Percentiles rank a stretch among this genome's conserved stretches.
These are phyloP conservation scores for Mormyrops boulengeri DNA, from an alignment of 2,797 vertebrate species.

Conservation along the genomic window DNA sequence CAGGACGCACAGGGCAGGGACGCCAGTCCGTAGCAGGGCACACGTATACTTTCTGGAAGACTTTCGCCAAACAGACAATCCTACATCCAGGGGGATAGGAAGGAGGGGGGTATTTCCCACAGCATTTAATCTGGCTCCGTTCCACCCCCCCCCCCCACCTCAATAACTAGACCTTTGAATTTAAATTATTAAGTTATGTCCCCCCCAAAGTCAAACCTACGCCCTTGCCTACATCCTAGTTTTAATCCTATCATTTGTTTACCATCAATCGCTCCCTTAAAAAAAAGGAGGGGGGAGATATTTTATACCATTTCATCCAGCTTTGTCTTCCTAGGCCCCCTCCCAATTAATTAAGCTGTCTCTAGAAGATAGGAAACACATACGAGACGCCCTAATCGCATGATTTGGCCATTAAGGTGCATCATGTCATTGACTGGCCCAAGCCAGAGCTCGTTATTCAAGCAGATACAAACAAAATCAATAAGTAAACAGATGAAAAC, in stretches of 20 bases:
- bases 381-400: neutral
- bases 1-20: neutral
- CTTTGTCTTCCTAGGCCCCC: neutral
- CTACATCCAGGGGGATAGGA: neutral
- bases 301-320: neutral
- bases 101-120: neutral
- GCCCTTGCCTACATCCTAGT: neutral
- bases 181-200: neutral
- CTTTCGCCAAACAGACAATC: neutral
- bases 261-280: neutral
- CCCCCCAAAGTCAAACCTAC: neutral
- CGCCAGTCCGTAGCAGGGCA: conserved; percentile 26
- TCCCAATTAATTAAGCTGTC: conserved; percentile 11
- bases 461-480: conserved; percentile 20
- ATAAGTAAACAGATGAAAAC: conserved; percentile 22
- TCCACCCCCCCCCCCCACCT: neutral
- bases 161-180: neutral
- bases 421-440: conserved; percentile 1
- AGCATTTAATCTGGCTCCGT: neutral
- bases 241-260: neutral
- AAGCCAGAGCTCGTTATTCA: conserved; percentile 14
- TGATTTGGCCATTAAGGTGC: neutral
- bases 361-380: conserved; percentile 6
- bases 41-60: neutral
- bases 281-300: neutral